Percentiles rank a stretch among this genome's conserved stretches.
Conservation (phyloP, 2,888 invertebrate genomes). For the Orthosia cruda region DNA sequence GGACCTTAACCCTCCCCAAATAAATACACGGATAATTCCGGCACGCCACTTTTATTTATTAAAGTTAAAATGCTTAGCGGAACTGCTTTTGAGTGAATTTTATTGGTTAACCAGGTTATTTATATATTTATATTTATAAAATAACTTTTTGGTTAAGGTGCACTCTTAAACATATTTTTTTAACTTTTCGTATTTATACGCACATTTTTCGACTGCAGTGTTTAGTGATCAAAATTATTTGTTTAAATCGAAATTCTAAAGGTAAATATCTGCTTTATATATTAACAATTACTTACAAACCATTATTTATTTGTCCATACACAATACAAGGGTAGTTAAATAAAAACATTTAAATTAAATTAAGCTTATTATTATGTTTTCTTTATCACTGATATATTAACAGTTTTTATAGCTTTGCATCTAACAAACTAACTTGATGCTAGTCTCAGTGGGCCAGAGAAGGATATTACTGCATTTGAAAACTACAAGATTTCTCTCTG, state of each 20-base stretch:
- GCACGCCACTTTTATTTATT: neutral
- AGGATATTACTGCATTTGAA: neutral
- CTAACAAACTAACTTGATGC: slow-evolving; percentile 14
- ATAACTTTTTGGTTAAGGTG: slow-evolving; percentile 3
- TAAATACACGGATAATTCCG: neutral
- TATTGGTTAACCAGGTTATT: neutral
- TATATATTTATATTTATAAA: slow-evolving; percentile 12
- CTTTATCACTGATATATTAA: neutral
- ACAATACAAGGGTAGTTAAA: neutral
- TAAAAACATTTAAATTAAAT: neutral
- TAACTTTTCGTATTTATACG: neutral
- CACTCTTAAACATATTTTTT: neutral
- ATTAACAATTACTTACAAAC: slow-evolving; percentile 28
- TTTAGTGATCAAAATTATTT: slow-evolving; percentile 43
- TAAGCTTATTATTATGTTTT: neutral
- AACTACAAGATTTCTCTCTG: neutral
- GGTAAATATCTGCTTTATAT: slow-evolving; percentile 62
- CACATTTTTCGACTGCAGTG: slow-evolving; percentile 33
- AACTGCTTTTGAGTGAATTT: neutral
- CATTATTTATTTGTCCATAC: slow-evolving; percentile 28
- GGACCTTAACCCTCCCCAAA: neutral
- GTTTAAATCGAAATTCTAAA: slow-evolving; percentile 58
- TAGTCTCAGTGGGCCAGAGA: neutral
- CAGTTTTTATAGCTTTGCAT: slow-evolving; percentile 24
- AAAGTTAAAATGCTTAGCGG: neutral